A percentile compares a stretch with the other conserved stretches of the same genome.
phyloP scores from a whole-genome alignment of 2,113 vertebrate species.

The Vicugna pacos region DNA sequence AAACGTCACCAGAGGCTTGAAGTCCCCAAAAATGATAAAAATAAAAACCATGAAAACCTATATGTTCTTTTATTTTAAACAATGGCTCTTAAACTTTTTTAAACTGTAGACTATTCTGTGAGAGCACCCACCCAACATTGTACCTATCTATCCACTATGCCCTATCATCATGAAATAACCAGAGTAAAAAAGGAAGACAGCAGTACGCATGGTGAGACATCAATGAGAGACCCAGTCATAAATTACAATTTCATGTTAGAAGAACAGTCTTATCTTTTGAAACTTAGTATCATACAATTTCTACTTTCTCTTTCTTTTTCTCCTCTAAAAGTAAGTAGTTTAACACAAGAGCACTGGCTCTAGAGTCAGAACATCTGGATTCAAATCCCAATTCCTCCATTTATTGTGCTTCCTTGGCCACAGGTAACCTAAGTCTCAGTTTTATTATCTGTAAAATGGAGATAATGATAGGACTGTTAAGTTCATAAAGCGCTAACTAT shows the following conservation, averaged over 20 bases:
- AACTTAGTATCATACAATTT: not conserved
- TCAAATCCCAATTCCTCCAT: not conserved
- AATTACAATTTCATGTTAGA: slow-evolving; percentile 20
- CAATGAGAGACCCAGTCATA: not conserved
- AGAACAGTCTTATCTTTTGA: not conserved
- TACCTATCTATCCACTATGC: not conserved
- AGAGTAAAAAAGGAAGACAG: not conserved
- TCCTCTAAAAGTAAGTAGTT: not conserved
- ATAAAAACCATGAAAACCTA: not conserved
- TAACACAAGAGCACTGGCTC: not conserved
- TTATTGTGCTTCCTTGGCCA: not conserved
- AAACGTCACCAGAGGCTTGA: slow-evolving; percentile 38
- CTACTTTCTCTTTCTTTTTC: not conserved
- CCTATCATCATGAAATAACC: not conserved
- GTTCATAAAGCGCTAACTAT: not conserved
- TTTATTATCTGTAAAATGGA: not conserved
- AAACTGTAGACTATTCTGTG: not conserved
- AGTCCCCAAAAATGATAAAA: slow-evolving; percentile 29
- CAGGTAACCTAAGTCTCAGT: not conserved
- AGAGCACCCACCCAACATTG: not conserved
- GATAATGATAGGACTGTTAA: not conserved
- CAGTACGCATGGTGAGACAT: not conserved
- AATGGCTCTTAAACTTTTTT: slow-evolving; percentile 23
- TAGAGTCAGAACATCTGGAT: not conserved
- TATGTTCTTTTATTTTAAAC: slow-evolving; percentile 30